Base-by-base conservation (phyloP, 2,797 vertebrate species). In the Mastacembelus armatus region DNA sequence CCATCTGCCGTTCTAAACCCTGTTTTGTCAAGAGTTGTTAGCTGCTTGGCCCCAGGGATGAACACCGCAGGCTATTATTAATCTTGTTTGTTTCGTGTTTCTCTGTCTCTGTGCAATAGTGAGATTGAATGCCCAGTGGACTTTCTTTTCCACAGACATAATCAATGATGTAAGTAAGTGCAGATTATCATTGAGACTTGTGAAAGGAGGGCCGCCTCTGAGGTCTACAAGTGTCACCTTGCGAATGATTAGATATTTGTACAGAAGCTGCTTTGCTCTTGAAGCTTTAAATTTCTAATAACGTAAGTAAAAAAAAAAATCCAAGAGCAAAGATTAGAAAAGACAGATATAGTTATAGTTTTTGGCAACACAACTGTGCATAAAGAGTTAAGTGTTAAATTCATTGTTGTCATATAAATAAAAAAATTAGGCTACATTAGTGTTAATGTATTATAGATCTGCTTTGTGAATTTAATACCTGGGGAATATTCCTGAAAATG, bases 21-120 rank as follows among this genome's bases (percentile, higher is more conserved):
- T 91, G 86, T 91, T 93, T 92, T 93, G 92, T 93, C 90, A 93
- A 90, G 90, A 92, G 90, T 91, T 91, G 92, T 92, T 94, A 92
- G 87, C 85, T 52, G 77, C 83, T 61, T 60, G 71, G 87, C 91
- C 89, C 91, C 63, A 57, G 91, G 93, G 91, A 89, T 77, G 87
- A 84, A 81, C 67, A 88, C 87, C 63, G 75, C 78, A 55, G 89
- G 92, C 88, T 92, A 89, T 93, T 92, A 92, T 93, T 94, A 92
- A 91, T 93, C 90, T 89, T 92, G 91, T 92, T 93, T 92, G 92
- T 90, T 88, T 83, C 82, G 62, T 86, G 80, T 90, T 90, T 80
- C 72, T 85, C 59, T 71, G 82, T 88, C 89, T 85, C 78, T 66
- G 70, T 83, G 87, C 88, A 85, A 59, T 84, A 76, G 84, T 42